Evolutionary conservation across 2,888 invertebrate species (phyloP), one percentile per base, ranked within the genome.

Genomic region (Trachelus troglodyta): DNA sequence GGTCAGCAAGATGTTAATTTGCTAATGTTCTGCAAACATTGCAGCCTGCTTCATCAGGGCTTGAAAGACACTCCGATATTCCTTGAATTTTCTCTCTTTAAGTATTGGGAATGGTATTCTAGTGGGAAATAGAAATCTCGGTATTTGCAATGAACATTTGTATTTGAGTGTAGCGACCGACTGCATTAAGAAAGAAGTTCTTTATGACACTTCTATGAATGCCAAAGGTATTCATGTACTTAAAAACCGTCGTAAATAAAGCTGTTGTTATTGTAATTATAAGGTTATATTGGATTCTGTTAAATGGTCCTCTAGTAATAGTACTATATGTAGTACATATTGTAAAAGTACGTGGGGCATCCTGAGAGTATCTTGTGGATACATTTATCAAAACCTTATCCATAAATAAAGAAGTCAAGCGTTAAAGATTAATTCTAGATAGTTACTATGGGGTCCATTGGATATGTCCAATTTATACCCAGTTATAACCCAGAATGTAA

Each of bases 191-290:
- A 56, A 9, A 56, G 56, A 56, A 56, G 56, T 56, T 56, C 9
- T 1, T 56, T 56, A 56, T 56, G 56, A 9, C 9, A 56, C 56
- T 56, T 56, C 56, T 74, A 75, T 56, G 37, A 75, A 84, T 82
- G 79, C 74, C 83, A 85, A 86, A 82, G 78, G 79, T 74, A 81
- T 77, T 81, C 68, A 69, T 78, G 77, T 71, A 82, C 81, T 83
- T 80, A 79, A 76, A 82, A 79, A 78, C 76, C 75, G 77, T 74
- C 81, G 74, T 40, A 81, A 86, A 83, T 83, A 83, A 83, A 85
- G 77, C 79, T 85, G 83, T 84, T 86, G 83, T 76, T 85, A 84
- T 83, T 83, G 74, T 77, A 74, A 71, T 30, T 80, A 85, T 79
- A 77, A 81, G 2, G 3, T 9, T 23, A 56, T 56, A 56, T 23